A percentile compares a stretch with the other conserved stretches of the same genome.
phyloP scores from a whole-genome alignment of 2,113 vertebrate species.

The Lepus timidus region DNA sequence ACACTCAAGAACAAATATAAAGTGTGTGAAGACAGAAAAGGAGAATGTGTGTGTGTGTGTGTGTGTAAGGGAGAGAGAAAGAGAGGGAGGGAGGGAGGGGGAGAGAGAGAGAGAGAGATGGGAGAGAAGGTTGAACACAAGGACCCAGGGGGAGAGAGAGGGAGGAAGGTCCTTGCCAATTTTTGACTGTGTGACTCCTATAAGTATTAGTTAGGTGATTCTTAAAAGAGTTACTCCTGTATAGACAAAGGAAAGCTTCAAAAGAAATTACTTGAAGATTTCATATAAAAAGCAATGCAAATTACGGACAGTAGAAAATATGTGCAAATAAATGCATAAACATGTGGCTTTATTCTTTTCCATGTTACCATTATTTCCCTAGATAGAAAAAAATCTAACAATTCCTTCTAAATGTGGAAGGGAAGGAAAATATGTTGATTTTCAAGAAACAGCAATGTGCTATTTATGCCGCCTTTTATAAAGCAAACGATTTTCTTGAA shows the following conservation, averaged over 20 bases:
- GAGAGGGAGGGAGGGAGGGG: background rate
- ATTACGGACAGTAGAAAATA: background rate
- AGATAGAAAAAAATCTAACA: background rate
- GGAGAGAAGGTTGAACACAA: background rate
- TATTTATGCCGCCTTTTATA: slow-evolving; percentile 60
- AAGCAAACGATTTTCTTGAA: slow-evolving; percentile 29
- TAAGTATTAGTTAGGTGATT: background rate
- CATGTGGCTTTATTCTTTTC: background rate
- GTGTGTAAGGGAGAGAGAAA: background rate
- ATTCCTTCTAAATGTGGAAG: background rate
- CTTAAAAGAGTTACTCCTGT: background rate
- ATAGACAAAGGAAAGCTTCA: background rate
- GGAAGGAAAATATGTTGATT: slow-evolving; percentile 39
- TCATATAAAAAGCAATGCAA: background rate
- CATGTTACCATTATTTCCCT: background rate
- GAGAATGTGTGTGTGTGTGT: too few species aligned
- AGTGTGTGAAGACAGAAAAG: background rate
- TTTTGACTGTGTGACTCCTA: background rate
- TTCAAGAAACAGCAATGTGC: slow-evolving; percentile 16
- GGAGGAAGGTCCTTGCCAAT: background rate
- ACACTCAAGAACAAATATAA: background rate
- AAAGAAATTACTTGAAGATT: background rate
- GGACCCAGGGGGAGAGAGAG: background rate
- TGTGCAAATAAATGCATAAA: background rate
- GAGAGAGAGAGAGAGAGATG: fast-evolving